Percentiles rank a stretch among this genome's conserved stretches.
These are phyloP conservation scores for Aplodontia rufa DNA, from an alignment of 2,113 vertebrate species.

Conservation along the genomic window DNA sequence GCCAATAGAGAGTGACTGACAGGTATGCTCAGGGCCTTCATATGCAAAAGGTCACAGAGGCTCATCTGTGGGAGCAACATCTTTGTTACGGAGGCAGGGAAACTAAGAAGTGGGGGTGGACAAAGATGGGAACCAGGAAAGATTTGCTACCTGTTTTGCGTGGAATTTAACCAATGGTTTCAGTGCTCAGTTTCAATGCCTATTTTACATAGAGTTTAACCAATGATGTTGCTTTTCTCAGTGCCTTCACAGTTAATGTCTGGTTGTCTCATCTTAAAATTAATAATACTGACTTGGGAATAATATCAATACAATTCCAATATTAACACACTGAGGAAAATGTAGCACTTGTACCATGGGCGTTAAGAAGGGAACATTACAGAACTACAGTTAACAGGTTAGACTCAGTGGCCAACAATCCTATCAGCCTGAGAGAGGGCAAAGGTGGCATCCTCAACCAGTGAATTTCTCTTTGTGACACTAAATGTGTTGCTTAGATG, in stretches of 20 bases:
- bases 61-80: too few relatives aligned
- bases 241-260: background rate
- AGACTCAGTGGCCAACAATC: background rate
- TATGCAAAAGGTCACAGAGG: too few relatives aligned
- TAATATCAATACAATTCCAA: background rate
- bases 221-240: too few relatives aligned
- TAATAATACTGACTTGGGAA: background rate
- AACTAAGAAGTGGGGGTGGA: too few relatives aligned
- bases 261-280: background rate
- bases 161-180: too few relatives aligned
- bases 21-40: too few relatives aligned
- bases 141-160: too few relatives aligned
- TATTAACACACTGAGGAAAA: background rate
- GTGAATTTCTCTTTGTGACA: background rate
- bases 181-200: too few relatives aligned
- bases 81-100: too few relatives aligned
- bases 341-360: background rate
- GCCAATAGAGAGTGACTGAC: too few relatives aligned
- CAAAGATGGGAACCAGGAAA: too few relatives aligned
- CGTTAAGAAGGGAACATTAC: background rate
- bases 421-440: background rate
- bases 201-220: too few relatives aligned
- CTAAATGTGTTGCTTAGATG: background rate
- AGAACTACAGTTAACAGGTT: background rate
- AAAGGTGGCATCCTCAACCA: background rate